These are phyloP conservation scores for Megastigmus dorsalis DNA, from an alignment of 2,888 invertebrate species.

Conservation along the genomic window DNA sequence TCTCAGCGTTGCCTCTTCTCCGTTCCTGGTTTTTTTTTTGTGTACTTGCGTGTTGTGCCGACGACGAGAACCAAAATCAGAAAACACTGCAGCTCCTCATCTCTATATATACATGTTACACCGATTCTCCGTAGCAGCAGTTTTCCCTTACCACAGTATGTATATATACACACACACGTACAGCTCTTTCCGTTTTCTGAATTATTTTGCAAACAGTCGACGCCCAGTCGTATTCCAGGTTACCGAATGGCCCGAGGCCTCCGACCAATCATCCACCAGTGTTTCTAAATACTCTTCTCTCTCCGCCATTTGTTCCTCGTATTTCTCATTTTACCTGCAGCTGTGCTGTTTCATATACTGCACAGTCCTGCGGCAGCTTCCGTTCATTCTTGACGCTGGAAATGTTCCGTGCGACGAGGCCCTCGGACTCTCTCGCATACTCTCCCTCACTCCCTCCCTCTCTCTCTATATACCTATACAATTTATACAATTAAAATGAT, in stretches of 20 bases:
- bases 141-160: no score
- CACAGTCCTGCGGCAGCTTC: no score
- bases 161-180: neutral
- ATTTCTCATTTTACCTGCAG: no score
- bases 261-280: neutral
- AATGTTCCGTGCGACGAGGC: no score
- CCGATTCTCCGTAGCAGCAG: no score
- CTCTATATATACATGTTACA: no score
- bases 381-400: no score
- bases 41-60: constrained; percentile 64
- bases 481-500: no score
- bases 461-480: no score
- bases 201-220: constrained; percentile 22
- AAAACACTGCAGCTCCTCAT: constrained; percentile 49
- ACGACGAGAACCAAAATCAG: constrained; percentile 63
- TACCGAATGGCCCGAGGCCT: constrained; percentile 15
- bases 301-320: neutral
- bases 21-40: neutral
- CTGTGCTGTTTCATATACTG: no score
- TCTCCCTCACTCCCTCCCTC: no score
- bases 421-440: no score
- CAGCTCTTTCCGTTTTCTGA: neutral
- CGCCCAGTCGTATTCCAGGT: neutral
- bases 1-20: constrained; percentile 62
- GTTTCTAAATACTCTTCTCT: neutral